Evolutionary conservation across 2,797 vertebrate genomes (phyloP).

Genomic region (Myotis planiceps): DNA sequence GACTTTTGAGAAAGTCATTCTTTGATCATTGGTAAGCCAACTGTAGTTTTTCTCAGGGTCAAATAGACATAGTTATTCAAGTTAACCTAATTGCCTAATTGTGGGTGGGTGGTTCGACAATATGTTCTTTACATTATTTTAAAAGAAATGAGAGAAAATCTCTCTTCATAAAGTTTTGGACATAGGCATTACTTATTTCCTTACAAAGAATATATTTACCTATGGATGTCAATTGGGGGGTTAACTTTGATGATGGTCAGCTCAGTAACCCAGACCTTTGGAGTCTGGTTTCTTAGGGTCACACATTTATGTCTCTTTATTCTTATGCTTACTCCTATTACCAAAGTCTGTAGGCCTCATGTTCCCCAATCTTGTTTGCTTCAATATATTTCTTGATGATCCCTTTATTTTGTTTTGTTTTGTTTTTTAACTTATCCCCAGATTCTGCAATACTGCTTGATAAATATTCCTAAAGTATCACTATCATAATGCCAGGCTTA

Average conservation of each 20-base stretch:
- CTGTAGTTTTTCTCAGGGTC: constrained; percentile 14
- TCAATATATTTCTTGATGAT: background rate
- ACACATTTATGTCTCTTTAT: background rate
- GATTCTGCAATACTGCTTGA: background rate
- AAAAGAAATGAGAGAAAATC: background rate
- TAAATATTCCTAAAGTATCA: background rate
- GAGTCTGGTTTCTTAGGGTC: background rate
- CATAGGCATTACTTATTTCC: background rate
- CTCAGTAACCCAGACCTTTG: background rate
- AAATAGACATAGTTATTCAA: background rate
- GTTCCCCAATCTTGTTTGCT: background rate
- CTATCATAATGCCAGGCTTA: background rate
- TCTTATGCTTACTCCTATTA: background rate
- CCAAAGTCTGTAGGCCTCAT: background rate
- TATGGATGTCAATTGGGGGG: background rate
- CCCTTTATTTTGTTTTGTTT: background rate
- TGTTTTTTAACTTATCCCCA: background rate
- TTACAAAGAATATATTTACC: background rate
- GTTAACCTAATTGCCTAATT: background rate
- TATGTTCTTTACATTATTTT: background rate
- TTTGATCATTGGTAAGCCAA: background rate
- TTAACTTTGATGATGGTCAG: background rate
- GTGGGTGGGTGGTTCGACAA: background rate
- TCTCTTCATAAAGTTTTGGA: background rate
- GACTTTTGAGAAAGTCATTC: constrained; percentile 24